Conservation (phyloP, 2,888 invertebrate genomes). For the Pyrrhopygopsis socrates region DNA sequence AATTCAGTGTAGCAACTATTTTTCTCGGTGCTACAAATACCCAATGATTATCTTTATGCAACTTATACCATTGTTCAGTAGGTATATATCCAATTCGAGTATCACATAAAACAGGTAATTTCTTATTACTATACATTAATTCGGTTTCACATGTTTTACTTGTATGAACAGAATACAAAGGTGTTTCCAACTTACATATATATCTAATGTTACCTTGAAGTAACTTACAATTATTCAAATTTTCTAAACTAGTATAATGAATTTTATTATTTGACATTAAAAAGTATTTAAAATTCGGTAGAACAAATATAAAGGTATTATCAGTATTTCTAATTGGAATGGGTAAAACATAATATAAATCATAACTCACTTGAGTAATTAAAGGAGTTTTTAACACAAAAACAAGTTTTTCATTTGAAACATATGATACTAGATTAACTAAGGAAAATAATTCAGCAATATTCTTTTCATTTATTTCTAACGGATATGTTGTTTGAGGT, state of each 20-base stretch:
- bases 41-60: slow-evolving; percentile 40
- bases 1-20: slow-evolving; percentile 51
- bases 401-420: not conserved
- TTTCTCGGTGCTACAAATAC: slow-evolving; percentile 28
- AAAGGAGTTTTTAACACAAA: not conserved
- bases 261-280: slow-evolving; percentile 52
- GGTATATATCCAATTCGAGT: slow-evolving; percentile 63
- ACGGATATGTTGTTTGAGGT: slow-evolving; percentile 6
- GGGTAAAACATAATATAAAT: slow-evolving; percentile 8
- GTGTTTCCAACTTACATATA: slow-evolving; percentile 66
- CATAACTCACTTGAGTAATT: not conserved
- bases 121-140: slow-evolving; percentile 62
- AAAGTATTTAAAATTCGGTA: slow-evolving; percentile 76
- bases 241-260: slow-evolving; percentile 57
- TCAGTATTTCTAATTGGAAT: slow-evolving; percentile 68
- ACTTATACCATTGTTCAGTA: slow-evolving; percentile 66
- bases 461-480: not conserved
- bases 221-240: slow-evolving; percentile 65
- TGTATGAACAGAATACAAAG: slow-evolving; percentile 70
- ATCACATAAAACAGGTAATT: slow-evolving; percentile 67
- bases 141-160: slow-evolving; percentile 78
- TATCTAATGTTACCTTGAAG: slow-evolving; percentile 33
- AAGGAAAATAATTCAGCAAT: not conserved
- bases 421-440: not conserved
- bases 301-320: slow-evolving; percentile 68